Evolutionary conservation across 2,888 invertebrate species (phyloP), one percentile per base, ranked within the genome.

Genomic region (Drosophila stalkeri): DNA sequence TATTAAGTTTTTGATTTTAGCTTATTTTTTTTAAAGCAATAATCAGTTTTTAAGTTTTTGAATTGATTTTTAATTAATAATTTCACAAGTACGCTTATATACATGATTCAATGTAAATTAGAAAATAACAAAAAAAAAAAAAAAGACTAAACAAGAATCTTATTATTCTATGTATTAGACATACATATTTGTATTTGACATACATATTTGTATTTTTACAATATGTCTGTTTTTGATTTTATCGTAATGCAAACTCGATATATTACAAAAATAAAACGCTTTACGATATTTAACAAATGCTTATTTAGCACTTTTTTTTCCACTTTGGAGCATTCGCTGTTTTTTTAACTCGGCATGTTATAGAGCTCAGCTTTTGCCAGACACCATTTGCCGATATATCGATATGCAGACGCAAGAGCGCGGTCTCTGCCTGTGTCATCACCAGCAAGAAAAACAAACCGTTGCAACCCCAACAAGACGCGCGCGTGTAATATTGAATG

Each of bases 1-100:
- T 64, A 64, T 69, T 77, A 80, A 82, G 72, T 73, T 16, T 57
- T 77, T 82, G 81, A 66, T 75, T 69, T 20, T 80, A 78, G 72
- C 65, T 75, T 51, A 33, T 33, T 68, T 72, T 83, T 83, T 83
- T 80, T 64, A 75, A 73, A 78, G 47, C 69, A 80, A 75, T 75
- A 55, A 41, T 55, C 52, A 37, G 52, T 37, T 54, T 52, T 20
- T 41, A 55, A 41, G 27, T 31, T 55, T 55, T n/a, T 55, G 63
- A 85, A 72, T 82, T 80, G 64, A 77, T 75, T 79, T 85, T 80
- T n/a, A 18, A 33, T 14, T 82, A 73, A 63, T 72, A 89, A 67
- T 72, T 79, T 77, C 71, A 86, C 82, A 82, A 84, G 73, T 91
- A 91, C 91, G 91, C 91, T 91, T 91, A 87, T 91, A 87, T 81